Evolutionary conservation across 2,113 vertebrate genomes (phyloP), one percentile per base, ranked within the genome.

Genomic region (Monopterus albus): DNA sequence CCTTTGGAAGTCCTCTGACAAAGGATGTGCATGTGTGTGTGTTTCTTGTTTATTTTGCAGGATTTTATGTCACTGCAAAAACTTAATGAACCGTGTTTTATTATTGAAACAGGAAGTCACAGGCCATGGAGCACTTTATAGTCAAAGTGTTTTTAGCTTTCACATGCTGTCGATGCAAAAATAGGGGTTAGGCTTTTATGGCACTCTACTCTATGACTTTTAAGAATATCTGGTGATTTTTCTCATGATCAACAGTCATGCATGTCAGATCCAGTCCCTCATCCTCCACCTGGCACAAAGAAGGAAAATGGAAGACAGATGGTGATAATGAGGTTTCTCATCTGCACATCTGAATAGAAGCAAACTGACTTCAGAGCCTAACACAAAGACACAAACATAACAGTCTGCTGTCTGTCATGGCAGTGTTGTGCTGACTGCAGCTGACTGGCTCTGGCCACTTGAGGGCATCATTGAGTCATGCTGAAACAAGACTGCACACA

Each of bases 381-480:
- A 45, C 11, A 28, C 6, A n/a, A 35, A 56, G 36, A 1, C 28
- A 39, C 0, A 39, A 55, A 50, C n/a, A 23, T 0, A 39, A 39
- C 9, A 31, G 7, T 49, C 12, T 49, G 26, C 26, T 20, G 14
- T 42, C 10, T 45, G 49, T 17, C n/a, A 36, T 18, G n/a, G 14
- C 13, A 1, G 7, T 42, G 12, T 18, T 6, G 14, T 20, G 2
- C 12, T 17, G 14, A 59, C 46, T 64, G 75, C 47, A 66, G 26
- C 39, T 51, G 29, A 3, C 42, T 18, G 3, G 1, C 36, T 83
- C 21, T 5, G 38, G 51, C 85, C 88, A 89, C 85, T 77, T 51
- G 88, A 83, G 85, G 83, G 85, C 85, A 79, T 73, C 45, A 46
- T 89, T 84, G 85, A 84, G 79, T 79, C 61, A 36, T 2, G 21